Evolutionary conservation across 37 sponge, comb jelly and placozoan genomes (phyloP).

Genomic region (Trichoplax adhaerens): DNA sequence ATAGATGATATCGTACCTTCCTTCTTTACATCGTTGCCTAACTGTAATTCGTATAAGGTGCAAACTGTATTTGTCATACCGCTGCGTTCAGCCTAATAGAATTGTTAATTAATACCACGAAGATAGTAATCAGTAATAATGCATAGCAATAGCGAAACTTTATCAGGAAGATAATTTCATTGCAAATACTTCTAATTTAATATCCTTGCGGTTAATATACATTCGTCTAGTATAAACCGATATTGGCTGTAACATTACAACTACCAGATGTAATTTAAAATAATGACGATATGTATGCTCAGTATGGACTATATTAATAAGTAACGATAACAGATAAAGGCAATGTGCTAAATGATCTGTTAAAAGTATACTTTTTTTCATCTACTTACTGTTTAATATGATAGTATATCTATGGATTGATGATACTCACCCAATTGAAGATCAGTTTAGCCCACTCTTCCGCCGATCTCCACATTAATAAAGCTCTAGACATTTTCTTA

Average conservation of each 20-base stretch:
- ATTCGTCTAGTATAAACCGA: too few relatives aligned
- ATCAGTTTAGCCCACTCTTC: constrained; percentile 88
- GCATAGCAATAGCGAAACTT: not conserved
- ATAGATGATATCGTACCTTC: constrained; percentile 22
- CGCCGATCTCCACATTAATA: constrained; percentile 90
- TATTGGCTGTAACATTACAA: too few relatives aligned
- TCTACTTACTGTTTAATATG: too few relatives aligned
- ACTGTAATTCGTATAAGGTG: constrained; percentile 89
- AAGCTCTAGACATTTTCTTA: constrained; percentile 48
- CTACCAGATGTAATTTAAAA: too few relatives aligned
- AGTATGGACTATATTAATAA: not conserved
- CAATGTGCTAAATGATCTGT: not conserved
- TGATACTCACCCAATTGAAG: constrained; percentile 68
- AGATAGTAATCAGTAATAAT: not conserved
- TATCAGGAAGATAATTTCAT: too few relatives aligned
- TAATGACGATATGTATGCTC: too few relatives aligned
- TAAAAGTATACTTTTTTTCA: too few relatives aligned
- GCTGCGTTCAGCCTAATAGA: constrained; percentile 39
- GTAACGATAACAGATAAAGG: not conserved
- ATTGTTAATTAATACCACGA: not conserved
- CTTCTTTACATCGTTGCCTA: constrained; percentile 65
- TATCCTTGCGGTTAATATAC: too few relatives aligned
- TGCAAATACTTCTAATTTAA: too few relatives aligned
- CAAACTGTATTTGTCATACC: constrained; percentile 82
- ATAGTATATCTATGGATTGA: too few relatives aligned